These are phyloP conservation scores for Enteromius paludinosus DNA, from an alignment of 2,797 vertebrate species.

Conservation along the genomic window DNA sequence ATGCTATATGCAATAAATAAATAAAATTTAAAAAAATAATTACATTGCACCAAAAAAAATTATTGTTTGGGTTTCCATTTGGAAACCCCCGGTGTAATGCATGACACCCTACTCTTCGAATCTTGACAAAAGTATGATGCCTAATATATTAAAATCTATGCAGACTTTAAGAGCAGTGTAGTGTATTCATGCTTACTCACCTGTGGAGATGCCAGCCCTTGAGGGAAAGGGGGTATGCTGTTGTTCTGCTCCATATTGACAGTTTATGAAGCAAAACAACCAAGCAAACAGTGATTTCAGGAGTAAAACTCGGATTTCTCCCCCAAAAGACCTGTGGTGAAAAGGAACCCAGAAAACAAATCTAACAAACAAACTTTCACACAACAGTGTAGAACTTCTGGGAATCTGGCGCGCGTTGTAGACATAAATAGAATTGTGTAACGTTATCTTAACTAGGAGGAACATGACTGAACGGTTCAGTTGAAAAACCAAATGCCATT, in stretches of 20 bases:
- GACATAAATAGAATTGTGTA: background rate
- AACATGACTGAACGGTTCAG: background rate
- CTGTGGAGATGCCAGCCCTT: constrained; percentile 95
- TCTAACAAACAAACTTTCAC: background rate
- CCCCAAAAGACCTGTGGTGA: constrained; percentile 14
- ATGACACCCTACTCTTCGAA: too few relatives aligned
- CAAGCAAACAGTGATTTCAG: constrained; percentile 4
- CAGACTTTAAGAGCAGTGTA: background rate
- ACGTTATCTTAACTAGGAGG: background rate
- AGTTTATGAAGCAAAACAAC: constrained; percentile 62
- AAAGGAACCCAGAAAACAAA: background rate
- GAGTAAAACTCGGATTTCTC: constrained; percentile 10
- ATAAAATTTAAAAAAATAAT: too few relatives aligned
- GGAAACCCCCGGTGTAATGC: background rate
- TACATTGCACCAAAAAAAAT: background rate
- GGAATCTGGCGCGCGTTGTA: background rate
- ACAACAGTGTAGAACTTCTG: background rate
- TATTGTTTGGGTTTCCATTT: background rate
- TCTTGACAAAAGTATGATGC: background rate
- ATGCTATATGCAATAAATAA: background rate
- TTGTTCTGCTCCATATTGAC: constrained; percentile 95
- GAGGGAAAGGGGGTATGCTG: constrained; percentile 90
- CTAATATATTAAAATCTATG: background rate
- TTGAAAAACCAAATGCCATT: background rate
- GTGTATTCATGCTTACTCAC: constrained; percentile 71